Evolutionary conservation across 2,888 invertebrate genomes (phyloP).

Genomic region (Thereva unica): DNA sequence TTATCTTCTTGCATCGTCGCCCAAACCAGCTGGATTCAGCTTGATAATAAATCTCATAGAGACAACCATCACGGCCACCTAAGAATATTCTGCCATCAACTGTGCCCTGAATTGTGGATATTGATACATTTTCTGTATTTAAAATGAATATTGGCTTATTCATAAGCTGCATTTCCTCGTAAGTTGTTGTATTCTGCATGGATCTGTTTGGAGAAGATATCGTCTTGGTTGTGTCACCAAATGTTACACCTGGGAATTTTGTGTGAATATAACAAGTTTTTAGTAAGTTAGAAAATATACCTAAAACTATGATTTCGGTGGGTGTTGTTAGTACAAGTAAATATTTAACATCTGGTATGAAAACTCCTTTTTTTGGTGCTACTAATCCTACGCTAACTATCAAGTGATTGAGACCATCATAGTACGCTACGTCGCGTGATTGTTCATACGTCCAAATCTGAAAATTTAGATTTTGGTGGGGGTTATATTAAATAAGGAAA

Average conservation of each 20-base stretch:
- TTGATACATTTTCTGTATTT: slow-evolving; percentile 85
- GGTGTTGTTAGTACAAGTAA: slow-evolving; percentile 92
- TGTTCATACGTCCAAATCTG: slow-evolving; percentile 91
- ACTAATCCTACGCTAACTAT: slow-evolving; percentile 92
- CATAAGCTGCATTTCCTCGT: slow-evolving; percentile 84
- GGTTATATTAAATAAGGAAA: neutral
- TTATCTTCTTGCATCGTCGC: slow-evolving; percentile 91
- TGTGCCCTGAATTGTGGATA: slow-evolving; percentile 81
- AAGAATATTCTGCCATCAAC: slow-evolving; percentile 88
- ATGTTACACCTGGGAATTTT: slow-evolving; percentile 52
- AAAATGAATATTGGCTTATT: slow-evolving; percentile 93
- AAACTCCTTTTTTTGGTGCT: slow-evolving; percentile 84
- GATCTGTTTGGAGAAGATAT: slow-evolving; percentile 47
- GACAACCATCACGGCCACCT: slow-evolving; percentile 90
- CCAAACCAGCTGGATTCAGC: slow-evolving; percentile 93
- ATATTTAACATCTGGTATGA: slow-evolving; percentile 88
- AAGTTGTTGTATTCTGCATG: slow-evolving; percentile 46
- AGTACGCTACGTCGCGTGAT: slow-evolving; percentile 93
- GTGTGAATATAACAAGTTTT: neutral
- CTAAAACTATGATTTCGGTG: slow-evolving; percentile 77
- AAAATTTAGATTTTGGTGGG: neutral
- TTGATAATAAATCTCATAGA: slow-evolving; percentile 95
- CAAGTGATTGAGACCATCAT: slow-evolving; percentile 92
- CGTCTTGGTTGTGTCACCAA: slow-evolving; percentile 51
- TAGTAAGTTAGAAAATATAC: slow-evolving; percentile 40